These are phyloP conservation scores for Scaptomyza hsui DNA, from an alignment of 1,140 invertebrate genomes.

Conservation along the genomic window DNA sequence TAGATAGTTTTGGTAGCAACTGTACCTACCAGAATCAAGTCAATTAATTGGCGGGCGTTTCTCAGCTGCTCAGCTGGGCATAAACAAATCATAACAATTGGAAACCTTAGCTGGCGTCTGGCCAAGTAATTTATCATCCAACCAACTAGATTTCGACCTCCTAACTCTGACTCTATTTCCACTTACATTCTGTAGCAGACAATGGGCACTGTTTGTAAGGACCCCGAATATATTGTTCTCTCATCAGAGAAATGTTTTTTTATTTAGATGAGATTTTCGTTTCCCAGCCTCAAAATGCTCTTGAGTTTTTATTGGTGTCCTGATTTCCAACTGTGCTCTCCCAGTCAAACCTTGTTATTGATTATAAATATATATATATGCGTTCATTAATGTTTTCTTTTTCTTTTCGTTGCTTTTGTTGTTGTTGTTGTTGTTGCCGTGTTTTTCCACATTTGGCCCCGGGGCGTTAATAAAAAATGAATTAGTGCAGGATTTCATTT, in stretches of 20 bases:
- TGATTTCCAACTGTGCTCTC: conserved; percentile 75
- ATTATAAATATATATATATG: conserved; percentile 48
- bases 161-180: conserved; percentile 11
- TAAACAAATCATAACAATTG: conserved; percentile 74
- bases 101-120: conserved; percentile 45
- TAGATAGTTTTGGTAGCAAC: conserved; percentile 39
- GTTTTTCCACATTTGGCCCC: conserved; percentile 37
- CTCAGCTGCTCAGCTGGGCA: conserved; percentile 58
- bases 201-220: conserved; percentile 40
- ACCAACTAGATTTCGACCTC: conserved; percentile 50
- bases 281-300: conserved; percentile 37
- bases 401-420: conserved; percentile 20
- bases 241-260: conserved; percentile 53
- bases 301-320: conserved; percentile 72
- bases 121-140: conserved; percentile 73
- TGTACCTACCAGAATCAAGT: conserved; percentile 11
- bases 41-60: conserved; percentile 57
- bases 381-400: neutral
- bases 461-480: conserved; percentile 78
- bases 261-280: conserved; percentile 69
- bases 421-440: conserved; percentile 16
- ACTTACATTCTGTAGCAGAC: conserved; percentile 6
- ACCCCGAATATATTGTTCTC: conserved; percentile 47
- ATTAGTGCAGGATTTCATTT: conserved; percentile 64
- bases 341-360: conserved; percentile 58